These are phyloP conservation scores for Aphis craccivora DNA, from an alignment of 1,140 invertebrate genomes.

Conservation along the genomic window DNA sequence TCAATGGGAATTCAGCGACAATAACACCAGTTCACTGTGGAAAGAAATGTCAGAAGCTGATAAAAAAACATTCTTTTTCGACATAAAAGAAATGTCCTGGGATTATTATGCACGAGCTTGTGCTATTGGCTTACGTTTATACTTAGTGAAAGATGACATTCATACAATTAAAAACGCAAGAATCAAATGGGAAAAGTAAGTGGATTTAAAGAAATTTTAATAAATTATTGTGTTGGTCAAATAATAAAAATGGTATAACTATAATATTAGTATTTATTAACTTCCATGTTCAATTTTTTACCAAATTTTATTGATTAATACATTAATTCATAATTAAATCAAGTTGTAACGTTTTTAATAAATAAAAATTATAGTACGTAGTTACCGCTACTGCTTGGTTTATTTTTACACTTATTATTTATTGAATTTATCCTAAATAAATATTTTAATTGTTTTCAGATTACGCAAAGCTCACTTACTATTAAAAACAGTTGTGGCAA, in stretches of 20 bases:
- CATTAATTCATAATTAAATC: background rate
- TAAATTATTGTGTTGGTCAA: background rate
- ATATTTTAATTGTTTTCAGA: conserved; percentile 25
- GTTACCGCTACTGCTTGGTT: no score
- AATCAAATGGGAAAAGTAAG: conserved; percentile 61
- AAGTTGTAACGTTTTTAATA: background rate
- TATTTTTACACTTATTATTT: background rate
- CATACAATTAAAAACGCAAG: conserved; percentile 64
- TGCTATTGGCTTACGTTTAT: conserved; percentile 69
- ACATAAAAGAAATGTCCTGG: conserved; percentile 73
- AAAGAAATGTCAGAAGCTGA: conserved; percentile 71
- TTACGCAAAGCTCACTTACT: conserved; percentile 59
- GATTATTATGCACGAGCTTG: conserved; percentile 69
- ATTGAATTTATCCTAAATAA: background rate
- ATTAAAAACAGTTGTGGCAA: conserved; percentile 56
- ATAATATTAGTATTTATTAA: background rate
- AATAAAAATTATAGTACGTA: no score
- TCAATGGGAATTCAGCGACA: conserved; percentile 76
- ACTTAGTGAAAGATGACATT: conserved; percentile 72
- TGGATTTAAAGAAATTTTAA: background rate
- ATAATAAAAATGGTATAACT: background rate
- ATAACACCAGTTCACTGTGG: conserved; percentile 72
- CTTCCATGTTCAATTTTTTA: background rate
- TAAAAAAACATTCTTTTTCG: conserved; percentile 73
- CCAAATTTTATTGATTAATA: background rate